Conservation (phyloP, 1,140 invertebrate species). For the Euglossa dilemma region DNA sequence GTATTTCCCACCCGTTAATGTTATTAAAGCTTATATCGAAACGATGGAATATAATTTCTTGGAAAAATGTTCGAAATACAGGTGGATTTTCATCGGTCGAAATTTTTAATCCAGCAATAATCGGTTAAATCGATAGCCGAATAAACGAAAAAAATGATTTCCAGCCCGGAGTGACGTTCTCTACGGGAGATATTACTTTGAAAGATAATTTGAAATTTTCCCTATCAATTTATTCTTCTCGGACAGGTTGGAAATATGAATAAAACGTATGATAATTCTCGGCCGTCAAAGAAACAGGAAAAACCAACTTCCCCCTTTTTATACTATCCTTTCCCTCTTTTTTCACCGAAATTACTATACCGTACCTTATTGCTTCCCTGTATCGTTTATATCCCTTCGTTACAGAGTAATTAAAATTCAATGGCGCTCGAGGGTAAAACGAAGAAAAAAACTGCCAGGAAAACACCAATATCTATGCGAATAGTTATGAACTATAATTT, state of each 20-base stretch:
- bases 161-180: too few relatives aligned
- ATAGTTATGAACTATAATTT: constrained; percentile 64
- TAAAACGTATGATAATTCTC: constrained; percentile 2
- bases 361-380: constrained; percentile 23
- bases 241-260: background rate
- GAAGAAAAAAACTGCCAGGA: constrained; percentile 21
- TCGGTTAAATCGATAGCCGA: too few relatives aligned
- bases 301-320: background rate
- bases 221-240: background rate
- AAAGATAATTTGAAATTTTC: background rate
- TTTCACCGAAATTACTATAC: background rate
- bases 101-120: too few relatives aligned
- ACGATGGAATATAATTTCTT: too few relatives aligned
- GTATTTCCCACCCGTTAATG: too few relatives aligned
- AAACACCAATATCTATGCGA: constrained; percentile 55
- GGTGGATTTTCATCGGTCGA: too few relatives aligned
- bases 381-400: constrained; percentile 33
- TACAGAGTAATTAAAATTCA: constrained; percentile 38
- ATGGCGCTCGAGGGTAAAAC: constrained; percentile 8
- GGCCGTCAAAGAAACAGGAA: background rate
- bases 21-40: too few relatives aligned
- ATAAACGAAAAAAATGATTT: too few relatives aligned
- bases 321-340: background rate
- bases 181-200: too few relatives aligned
- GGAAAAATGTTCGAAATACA: too few relatives aligned